Evolutionary conservation across 2,113 vertebrate genomes (phyloP).

Genomic region (Actinemys pallida): DNA sequence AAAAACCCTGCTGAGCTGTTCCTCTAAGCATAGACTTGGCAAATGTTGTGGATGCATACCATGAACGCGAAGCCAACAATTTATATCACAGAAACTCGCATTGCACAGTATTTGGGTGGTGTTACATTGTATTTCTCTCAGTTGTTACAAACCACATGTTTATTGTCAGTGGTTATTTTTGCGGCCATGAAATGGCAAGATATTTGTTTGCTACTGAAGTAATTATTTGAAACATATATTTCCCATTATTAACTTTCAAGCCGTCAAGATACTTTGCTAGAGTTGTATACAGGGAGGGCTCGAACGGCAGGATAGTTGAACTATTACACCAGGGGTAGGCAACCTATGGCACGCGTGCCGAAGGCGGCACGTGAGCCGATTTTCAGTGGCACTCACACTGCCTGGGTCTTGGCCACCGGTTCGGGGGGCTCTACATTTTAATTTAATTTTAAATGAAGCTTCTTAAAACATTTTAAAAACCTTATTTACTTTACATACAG

Average conservation of each 20-base stretch:
- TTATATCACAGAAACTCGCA: not conserved
- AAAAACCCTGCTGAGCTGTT: not conserved
- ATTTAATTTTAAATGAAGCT: too few relatives aligned
- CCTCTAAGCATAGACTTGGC: not conserved
- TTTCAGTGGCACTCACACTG: too few relatives aligned
- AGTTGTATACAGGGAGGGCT: accelerated
- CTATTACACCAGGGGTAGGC: too few relatives aligned
- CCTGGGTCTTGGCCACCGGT: too few relatives aligned
- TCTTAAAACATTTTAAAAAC: too few relatives aligned
- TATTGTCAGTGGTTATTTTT: not conserved
- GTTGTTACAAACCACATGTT: accelerated
- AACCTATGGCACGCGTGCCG: too few relatives aligned
- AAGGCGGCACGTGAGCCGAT: too few relatives aligned
- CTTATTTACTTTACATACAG: too few relatives aligned
- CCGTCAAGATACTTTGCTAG: accelerated
- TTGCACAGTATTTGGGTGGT: accelerated
- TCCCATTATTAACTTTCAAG: not conserved
- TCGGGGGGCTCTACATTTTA: too few relatives aligned
- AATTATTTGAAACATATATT: accelerated
- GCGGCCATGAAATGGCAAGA: accelerated
- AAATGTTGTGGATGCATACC: not conserved
- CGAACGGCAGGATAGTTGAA: accelerated
- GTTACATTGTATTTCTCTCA: accelerated
- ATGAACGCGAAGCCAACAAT: not conserved
- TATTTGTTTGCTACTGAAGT: not conserved